Conservation (phyloP, 2,888 invertebrate species). For the Limenitis arthemis region DNA sequence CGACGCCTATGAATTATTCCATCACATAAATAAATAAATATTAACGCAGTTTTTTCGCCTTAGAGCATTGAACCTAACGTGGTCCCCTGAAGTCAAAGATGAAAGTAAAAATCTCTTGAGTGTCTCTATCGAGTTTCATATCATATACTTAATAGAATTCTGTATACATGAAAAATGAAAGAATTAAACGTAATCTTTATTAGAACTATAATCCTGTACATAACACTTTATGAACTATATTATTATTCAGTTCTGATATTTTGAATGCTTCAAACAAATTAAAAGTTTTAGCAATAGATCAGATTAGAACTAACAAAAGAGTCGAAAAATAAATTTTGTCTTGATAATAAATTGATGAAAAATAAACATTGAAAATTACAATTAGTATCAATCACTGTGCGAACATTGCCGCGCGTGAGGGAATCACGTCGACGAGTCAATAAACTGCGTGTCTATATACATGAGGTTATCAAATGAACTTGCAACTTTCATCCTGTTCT, state of each 20-base stretch:
- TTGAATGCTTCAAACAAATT: too few species aligned
- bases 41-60: too few species aligned
- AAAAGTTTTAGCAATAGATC: too few species aligned
- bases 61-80: conserved; percentile 20
- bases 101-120: conserved; percentile 1
- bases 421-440: not conserved
- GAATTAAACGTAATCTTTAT: too few species aligned
- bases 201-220: too few species aligned
- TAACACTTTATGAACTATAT: too few species aligned
- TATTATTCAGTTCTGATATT: too few species aligned
- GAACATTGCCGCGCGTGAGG: not conserved
- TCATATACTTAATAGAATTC: too few species aligned
- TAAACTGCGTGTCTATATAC: not conserved
- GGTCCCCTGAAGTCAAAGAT: conserved; percentile 10
- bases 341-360: too few species aligned
- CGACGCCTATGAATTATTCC: conserved; percentile 24
- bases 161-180: too few species aligned
- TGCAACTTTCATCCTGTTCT: not conserved
- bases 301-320: too few species aligned
- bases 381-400: not conserved
- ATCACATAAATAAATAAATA: conserved; percentile 24
- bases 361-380: not conserved
- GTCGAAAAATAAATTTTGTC: too few species aligned
- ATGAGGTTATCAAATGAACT: conserved; percentile 4
- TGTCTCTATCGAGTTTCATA: not conserved